Base-by-base conservation (phyloP, 2,797 vertebrate genomes). In the Urocyon cinereoargenteus region DNA sequence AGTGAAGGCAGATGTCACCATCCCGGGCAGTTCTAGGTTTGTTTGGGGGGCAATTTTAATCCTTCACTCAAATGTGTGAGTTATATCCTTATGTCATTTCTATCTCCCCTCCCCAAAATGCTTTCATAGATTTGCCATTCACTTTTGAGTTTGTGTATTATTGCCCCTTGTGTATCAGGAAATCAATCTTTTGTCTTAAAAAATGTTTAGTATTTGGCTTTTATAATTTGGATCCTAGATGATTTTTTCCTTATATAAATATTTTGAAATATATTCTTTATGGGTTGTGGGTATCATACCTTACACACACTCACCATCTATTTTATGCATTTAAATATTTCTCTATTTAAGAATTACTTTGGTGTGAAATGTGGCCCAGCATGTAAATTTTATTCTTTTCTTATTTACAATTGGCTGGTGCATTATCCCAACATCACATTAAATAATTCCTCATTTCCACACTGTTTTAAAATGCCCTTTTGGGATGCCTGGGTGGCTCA, bases 321-420 rank as follows among this genome's bases (percentile, higher is more conserved):
- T 61, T 2, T 86, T 53, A 78, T 13, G 2, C 10, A 55, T 93
- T 96, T 89, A 88, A 79, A 36, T 86, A 24, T 53, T 57, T 88
- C 49, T 45, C 31, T 13, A n/a, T 53, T 73, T 73, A 88, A 57
- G 36, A 89, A 92, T 72, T 79, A 62, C 31, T 94, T 96, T 94
- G 34, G 24, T 87, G 6, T 77, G 77, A 84, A 83, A 22, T n/a
- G 55, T 95, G 49, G 31, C 61, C 34, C 14, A 34, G 1, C 12
- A 51, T 62, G 66, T 31, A 36, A 49, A 40, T 75, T 13, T 61
- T 77, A 61, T 62, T 26, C 24, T 73, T 82, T 62, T 26, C 24
- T 73, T 82, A 73, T 81, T 66, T 15, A 57, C 21, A 36, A 9
- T 26, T 83, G 53, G 9, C 14, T 22, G 91, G 45, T 18, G 24